Evolutionary conservation across 2,113 vertebrate species (phyloP).

Genomic region (Oxyruncus cristatus): DNA sequence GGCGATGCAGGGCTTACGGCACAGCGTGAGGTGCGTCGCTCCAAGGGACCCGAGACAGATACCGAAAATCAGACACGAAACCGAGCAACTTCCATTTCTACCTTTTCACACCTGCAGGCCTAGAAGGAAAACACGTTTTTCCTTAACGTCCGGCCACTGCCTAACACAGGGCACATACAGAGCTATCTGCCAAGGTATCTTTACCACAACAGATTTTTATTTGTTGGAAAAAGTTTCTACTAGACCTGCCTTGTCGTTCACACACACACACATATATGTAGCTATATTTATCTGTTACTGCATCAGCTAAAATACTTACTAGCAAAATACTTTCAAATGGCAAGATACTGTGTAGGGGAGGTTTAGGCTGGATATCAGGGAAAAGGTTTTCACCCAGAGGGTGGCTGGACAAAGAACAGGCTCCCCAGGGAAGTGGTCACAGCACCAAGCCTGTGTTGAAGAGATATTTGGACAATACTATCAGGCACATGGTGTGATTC

Average conservation of each 20-base stretch:
- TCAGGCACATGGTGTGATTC: background rate
- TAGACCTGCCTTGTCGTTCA: background rate
- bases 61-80: background rate
- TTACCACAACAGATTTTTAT: too few species aligned
- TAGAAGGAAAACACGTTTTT: background rate
- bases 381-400: background rate
- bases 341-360: background rate
- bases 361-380: fast-evolving
- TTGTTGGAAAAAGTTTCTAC: background rate
- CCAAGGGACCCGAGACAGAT: fast-evolving
- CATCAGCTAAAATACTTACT: background rate
- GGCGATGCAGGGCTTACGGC: background rate
- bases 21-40: fast-evolving
- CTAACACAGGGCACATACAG: background rate
- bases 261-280: too few species aligned
- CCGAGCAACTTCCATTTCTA: fast-evolving
- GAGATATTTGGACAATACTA: fast-evolving
- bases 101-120: background rate
- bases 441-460: background rate
- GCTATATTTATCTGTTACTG: too few species aligned
- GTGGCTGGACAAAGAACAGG: background rate
- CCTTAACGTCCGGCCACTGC: fast-evolving
- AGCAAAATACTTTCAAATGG: fast-evolving
- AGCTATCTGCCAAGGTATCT: too few species aligned
- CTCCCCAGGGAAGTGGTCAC: background rate